phyloP scores from a whole-genome alignment of 2,888 invertebrate species.

The Cryptocephalus primarius region DNA sequence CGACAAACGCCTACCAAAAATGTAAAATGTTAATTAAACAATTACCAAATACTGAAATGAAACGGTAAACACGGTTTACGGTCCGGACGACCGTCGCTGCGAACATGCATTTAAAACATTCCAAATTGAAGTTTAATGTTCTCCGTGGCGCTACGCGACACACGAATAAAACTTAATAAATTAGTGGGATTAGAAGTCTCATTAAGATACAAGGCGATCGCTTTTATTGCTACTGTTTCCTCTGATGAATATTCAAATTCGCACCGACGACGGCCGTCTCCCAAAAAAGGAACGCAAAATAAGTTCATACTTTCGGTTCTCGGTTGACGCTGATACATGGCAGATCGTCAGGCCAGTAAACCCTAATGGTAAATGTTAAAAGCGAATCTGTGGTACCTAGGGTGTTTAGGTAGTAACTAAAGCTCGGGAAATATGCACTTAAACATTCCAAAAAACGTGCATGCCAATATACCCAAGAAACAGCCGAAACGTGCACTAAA shows the following conservation, averaged over 20 bases:
- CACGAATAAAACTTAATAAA: constrained; percentile 34
- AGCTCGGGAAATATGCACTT: no score
- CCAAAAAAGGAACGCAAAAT: no score
- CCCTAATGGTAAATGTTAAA: no score
- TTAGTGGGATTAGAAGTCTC: constrained; percentile 36
- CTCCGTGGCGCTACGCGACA: constrained; percentile 16
- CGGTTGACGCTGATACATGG: no score
- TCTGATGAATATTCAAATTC: constrained; percentile 6
- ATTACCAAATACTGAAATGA: constrained; percentile 28
- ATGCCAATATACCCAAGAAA: no score
- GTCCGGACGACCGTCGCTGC: constrained; percentile 8
- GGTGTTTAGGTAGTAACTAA: no score
- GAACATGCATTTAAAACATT: constrained; percentile 27
- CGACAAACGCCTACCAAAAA: constrained; percentile 27
- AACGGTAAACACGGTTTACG: constrained; percentile 25
- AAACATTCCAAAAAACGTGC: no score
- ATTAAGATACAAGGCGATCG: constrained; percentile 33
- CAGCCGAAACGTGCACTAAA: no score
- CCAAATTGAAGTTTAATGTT: constrained; percentile 32
- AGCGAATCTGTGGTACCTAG: no score
- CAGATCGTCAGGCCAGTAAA: no score
- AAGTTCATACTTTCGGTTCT: no score
- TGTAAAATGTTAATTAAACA: constrained; percentile 36
- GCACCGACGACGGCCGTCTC: no score
- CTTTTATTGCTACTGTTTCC: constrained; percentile 1